Conservation (phyloP, 2,113 vertebrate genomes). For the Perca fluviatilis region DNA sequence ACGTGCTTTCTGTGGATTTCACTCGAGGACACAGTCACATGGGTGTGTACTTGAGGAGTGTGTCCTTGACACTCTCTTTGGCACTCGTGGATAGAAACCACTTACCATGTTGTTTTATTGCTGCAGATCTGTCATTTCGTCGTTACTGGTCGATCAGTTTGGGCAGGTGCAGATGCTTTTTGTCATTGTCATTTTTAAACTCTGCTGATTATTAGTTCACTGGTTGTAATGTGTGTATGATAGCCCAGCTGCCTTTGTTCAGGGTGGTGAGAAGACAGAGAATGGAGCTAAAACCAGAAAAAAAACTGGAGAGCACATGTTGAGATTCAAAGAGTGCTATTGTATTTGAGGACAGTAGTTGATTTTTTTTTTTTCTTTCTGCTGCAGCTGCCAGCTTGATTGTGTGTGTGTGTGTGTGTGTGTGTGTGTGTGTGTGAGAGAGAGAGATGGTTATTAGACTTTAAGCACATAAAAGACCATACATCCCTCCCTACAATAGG, state of each 20-base stretch:
- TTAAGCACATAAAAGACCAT: slow-evolving; percentile 81
- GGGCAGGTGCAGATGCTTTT: slow-evolving; percentile 43
- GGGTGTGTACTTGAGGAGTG: slow-evolving; percentile 21
- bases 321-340: slow-evolving; percentile 78
- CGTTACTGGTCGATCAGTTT: not conserved
- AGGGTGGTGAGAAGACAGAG: slow-evolving; percentile 21
- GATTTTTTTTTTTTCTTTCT: slow-evolving; percentile 48
- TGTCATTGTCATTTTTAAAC: slow-evolving; percentile 16
- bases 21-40: slow-evolving; percentile 34
- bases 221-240: slow-evolving; percentile 30
- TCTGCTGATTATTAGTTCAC: slow-evolving; percentile 35
- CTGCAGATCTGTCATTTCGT: slow-evolving; percentile 10
- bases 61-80: slow-evolving; percentile 35
- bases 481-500: slow-evolving; percentile 60
- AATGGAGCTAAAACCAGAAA: slow-evolving; percentile 23
- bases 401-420: slow-evolving; percentile 31
- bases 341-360: slow-evolving; percentile 70
- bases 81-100: not conserved
- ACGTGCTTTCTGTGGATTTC: slow-evolving; percentile 16
- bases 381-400: slow-evolving; percentile 71
- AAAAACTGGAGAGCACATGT: slow-evolving; percentile 54
- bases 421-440: slow-evolving; percentile 36
- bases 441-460: slow-evolving; percentile 79
- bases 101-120: slow-evolving; percentile 7
- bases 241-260: slow-evolving; percentile 30